A percentile compares a stretch with the other conserved stretches of the same genome.
These are phyloP conservation scores for Rhynchonycteris naso DNA, from an alignment of 2,797 vertebrate genomes.

Conservation along the genomic window DNA sequence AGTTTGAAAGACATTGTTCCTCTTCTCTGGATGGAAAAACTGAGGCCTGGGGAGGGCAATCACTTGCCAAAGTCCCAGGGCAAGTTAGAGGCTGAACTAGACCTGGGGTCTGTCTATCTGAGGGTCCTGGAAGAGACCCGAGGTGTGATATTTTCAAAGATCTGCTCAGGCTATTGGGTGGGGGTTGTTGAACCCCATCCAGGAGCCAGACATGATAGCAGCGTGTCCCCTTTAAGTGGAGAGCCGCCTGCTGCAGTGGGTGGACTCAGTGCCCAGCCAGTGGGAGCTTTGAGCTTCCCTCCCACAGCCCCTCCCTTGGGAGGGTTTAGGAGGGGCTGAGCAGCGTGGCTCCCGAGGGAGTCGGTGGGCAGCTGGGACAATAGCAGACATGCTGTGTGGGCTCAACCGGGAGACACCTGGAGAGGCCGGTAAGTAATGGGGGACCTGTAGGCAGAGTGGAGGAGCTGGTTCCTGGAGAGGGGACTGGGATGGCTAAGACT, in stretches of 20 bases:
- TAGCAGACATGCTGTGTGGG: conserved; percentile 95
- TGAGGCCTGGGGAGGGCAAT: neutral
- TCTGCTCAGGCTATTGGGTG: neutral
- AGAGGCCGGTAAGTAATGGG: conserved; percentile 90
- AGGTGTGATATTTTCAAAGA: neutral
- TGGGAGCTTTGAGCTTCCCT: conserved; percentile 54
- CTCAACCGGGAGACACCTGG: conserved; percentile 93
- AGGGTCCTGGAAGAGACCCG: neutral
- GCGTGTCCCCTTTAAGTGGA: conserved; percentile 76
- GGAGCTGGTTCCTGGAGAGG: neutral
- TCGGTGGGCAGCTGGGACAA: conserved; percentile 75
- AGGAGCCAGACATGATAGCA: neutral
- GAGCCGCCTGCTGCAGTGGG: conserved; percentile 50
- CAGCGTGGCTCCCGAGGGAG: conserved; percentile 74
- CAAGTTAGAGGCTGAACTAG: neutral
- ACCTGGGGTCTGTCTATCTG: neutral
- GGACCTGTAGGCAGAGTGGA: neutral
- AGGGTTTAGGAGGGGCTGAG: conserved; percentile 55
- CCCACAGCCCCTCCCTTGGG: conserved; percentile 63
- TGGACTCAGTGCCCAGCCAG: conserved; percentile 68
- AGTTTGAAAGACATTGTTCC: neutral
- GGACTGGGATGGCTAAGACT: neutral
- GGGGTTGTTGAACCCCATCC: neutral
- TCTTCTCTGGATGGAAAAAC: conserved; percentile 34
- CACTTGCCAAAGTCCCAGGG: neutral